Percentiles rank a stretch among this genome's conserved stretches.
Conservation (phyloP, 2,113 vertebrate genomes). For the Patagioenas fasciata region DNA sequence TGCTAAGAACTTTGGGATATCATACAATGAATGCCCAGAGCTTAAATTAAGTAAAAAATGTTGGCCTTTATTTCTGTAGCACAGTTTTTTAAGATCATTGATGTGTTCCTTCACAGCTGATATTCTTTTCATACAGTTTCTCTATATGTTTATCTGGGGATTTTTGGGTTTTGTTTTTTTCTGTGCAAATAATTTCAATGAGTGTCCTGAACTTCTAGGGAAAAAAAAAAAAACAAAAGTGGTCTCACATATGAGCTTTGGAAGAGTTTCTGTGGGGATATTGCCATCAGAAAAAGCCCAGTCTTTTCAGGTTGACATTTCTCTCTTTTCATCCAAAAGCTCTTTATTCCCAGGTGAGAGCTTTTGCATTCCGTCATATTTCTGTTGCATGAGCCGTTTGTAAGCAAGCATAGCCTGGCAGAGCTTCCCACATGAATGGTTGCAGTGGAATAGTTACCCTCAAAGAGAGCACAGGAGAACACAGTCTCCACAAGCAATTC, state of each 20-base stretch:
- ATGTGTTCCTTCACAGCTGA: background rate
- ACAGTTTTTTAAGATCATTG: background rate
- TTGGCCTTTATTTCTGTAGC: background rate
- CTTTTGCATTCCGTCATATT: background rate
- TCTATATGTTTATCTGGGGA: background rate
- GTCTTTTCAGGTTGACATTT: background rate
- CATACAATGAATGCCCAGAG: background rate
- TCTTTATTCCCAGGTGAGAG: background rate
- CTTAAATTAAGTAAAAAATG: background rate
- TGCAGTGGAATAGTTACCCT: background rate
- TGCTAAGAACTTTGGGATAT: background rate
- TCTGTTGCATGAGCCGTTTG: background rate
- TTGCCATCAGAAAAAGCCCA: background rate
- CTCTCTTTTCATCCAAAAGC: background rate
- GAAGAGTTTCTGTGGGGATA: background rate
- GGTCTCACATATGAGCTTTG: background rate
- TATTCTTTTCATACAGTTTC: background rate
- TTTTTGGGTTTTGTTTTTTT: background rate
- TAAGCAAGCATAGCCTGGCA: background rate
- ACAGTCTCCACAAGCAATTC: rapidly evolving
- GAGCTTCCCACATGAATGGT: background rate
- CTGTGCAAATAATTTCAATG: background rate
- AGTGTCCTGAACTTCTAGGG: background rate
- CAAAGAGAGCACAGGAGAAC: background rate
- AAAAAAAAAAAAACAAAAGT: background rate